phyloP scores from a whole-genome alignment of 2,888 invertebrate species.

The Diplazon laetatorius region DNA sequence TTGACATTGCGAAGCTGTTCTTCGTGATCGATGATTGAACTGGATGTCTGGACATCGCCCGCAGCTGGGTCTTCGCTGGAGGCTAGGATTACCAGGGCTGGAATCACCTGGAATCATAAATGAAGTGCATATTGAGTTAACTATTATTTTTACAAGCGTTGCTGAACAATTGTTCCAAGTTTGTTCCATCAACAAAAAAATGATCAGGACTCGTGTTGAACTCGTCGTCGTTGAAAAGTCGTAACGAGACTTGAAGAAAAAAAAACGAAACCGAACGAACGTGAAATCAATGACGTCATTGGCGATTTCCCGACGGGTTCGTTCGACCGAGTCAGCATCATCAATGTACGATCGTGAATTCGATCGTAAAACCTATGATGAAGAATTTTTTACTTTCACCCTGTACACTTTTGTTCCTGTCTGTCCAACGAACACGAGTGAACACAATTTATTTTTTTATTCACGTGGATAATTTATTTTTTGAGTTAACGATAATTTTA shows the following conservation, averaged over 20 bases:
- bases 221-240: no score
- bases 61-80: conserved; percentile 57
- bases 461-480: no score
- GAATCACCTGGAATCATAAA: conserved; percentile 73
- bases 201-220: no score
- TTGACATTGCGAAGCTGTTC: conserved; percentile 47
- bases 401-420: conserved; percentile 47
- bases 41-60: conserved; percentile 20
- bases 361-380: conserved; percentile 25
- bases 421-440: not conserved
- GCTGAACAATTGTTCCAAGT: no score
- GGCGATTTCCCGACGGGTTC: conserved; percentile 29
- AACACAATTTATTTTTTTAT: conserved; percentile 21
- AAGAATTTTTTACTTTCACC: conserved; percentile 61
- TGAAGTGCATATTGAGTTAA: conserved; percentile 18
- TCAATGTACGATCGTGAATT: conserved; percentile 19
- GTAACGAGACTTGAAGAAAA: no score
- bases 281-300: conserved; percentile 19
- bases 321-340: conserved; percentile 21
- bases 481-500: no score
- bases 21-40: not conserved
- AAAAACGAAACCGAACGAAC: conserved; percentile 1
- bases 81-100: conserved; percentile 69
- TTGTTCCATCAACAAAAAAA: no score
- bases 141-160: not conserved